Evolutionary conservation across 2,888 invertebrate species (phyloP).

Genomic region (Listrodromus nycthemerus): DNA sequence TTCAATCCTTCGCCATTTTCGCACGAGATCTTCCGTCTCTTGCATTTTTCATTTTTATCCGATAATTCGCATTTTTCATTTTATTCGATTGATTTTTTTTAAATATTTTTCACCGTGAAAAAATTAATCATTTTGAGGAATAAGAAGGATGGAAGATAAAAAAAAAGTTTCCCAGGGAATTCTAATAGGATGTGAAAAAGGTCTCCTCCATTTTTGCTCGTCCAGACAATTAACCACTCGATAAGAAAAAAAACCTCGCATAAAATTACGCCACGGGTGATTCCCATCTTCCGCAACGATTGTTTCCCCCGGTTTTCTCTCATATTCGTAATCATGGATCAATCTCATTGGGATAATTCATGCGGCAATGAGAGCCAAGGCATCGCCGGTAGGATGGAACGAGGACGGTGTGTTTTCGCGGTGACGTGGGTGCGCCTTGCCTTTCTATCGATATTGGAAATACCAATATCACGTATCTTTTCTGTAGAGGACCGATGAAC

Average conservation of each 20-base stretch:
- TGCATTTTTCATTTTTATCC: not conserved
- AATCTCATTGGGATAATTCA: conserved; percentile 20
- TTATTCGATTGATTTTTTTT: not conserved
- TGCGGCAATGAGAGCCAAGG: conserved; percentile 2
- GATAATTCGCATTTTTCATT: not conserved
- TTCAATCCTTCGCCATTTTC: conserved; percentile 18
- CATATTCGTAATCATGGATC: conserved; percentile 2
- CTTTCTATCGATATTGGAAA: conserved; percentile 28
- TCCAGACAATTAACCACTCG: not conserved
- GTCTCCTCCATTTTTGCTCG: not conserved
- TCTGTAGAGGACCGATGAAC: conserved; percentile 16
- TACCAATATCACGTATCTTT: conserved; percentile 40
- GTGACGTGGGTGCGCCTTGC: conserved; percentile 43
- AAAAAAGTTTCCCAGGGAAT: not conserved
- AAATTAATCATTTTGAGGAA: not conserved
- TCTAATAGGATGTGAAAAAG: no score
- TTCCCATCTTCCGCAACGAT: conserved; percentile 4
- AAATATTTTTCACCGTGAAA: not conserved
- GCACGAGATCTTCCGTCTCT: not conserved
- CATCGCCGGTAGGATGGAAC: conserved; percentile 3
- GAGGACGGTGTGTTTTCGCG: conserved; percentile 5
- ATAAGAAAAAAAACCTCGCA: not conserved
- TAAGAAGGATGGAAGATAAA: not conserved
- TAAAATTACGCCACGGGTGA: not conserved
- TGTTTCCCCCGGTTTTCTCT: not conserved